Evolutionary conservation across 2,888 invertebrate species (phyloP).

Genomic region (Lamellibrachia columna): DNA sequence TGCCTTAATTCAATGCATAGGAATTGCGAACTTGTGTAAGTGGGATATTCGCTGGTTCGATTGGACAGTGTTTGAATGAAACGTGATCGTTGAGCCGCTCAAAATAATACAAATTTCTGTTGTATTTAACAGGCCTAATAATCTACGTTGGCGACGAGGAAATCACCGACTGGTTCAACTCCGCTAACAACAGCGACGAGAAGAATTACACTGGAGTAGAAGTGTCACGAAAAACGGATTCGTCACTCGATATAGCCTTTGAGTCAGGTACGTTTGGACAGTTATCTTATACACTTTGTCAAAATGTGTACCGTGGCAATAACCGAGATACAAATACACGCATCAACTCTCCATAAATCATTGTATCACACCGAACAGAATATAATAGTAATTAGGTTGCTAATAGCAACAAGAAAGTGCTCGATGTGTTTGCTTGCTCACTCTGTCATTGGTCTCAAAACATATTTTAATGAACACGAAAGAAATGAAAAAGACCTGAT

Average conservation of each 20-base stretch:
- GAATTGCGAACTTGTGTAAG: not conserved
- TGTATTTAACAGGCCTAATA: not conserved
- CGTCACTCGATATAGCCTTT: not conserved
- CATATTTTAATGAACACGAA: no score
- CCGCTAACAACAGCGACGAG: not conserved
- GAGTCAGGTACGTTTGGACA: not conserved
- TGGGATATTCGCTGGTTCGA: not conserved
- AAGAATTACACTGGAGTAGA: not conserved
- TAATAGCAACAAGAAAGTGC: no score
- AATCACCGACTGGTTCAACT: not conserved
- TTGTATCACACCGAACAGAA: no score
- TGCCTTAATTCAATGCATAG: no score
- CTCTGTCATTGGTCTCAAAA: no score
- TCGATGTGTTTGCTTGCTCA: no score
- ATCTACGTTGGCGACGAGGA: conserved; percentile 1
- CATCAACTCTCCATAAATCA: no score
- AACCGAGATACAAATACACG: no score
- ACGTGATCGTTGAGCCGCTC: not conserved
- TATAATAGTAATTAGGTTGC: no score
- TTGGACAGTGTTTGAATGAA: not conserved
- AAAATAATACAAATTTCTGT: not conserved
- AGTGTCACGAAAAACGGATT: not conserved
- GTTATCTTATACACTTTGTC: no score
- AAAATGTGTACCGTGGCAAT: not conserved
- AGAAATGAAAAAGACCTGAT: no score